A percentile compares a stretch with the other conserved stretches of the same genome.
phyloP scores from a whole-genome alignment of 2,888 invertebrate species.

The Troides aeacus region DNA sequence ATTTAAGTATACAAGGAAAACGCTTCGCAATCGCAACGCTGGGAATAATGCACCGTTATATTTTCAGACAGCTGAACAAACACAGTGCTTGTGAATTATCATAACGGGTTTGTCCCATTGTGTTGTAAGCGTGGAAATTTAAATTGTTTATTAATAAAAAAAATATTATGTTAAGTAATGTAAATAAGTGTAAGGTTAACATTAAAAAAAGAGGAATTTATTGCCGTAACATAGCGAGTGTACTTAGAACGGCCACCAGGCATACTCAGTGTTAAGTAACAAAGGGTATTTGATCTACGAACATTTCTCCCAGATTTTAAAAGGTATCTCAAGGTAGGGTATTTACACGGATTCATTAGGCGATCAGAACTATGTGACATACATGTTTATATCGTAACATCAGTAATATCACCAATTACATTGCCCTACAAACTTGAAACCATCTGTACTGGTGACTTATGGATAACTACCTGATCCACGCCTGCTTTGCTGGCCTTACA shows the following conservation, averaged over 20 bases:
- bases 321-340: background rate
- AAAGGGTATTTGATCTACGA: no score
- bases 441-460: no score
- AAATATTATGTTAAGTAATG: constrained; percentile 7
- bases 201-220: background rate
- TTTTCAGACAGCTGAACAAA: constrained; percentile 24
- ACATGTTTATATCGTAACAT: background rate
- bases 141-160: constrained; percentile 5
- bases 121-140: constrained; percentile 2
- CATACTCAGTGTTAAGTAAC: no score
- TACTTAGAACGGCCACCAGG: no score
- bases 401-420: no score
- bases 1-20: constrained; percentile 14
- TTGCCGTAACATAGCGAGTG: background rate
- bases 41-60: constrained; percentile 12
- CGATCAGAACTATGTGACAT: background rate
- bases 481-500: no score
- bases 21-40: background rate
- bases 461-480: no score
- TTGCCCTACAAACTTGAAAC: no score
- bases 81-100: constrained; percentile 13
- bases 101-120: constrained; percentile 5
- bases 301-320: no score
- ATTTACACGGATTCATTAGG: no score
- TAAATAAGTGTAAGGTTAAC: background rate